Evolutionary conservation across 2,888 invertebrate genomes (phyloP).

Genomic region (Tipula helvola): DNA sequence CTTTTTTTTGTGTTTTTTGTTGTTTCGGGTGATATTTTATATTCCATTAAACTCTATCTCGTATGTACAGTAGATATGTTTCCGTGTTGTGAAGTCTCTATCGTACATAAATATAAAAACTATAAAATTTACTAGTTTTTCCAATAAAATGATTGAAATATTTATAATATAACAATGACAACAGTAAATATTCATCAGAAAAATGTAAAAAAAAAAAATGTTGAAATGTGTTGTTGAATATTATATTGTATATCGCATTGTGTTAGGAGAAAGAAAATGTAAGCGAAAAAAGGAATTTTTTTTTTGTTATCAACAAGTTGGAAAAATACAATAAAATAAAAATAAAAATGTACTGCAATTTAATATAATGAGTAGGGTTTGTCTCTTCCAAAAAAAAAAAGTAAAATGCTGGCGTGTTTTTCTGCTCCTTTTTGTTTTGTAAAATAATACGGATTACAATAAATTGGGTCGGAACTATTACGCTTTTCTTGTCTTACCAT

Average conservation of each 20-base stretch:
- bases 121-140: background rate
- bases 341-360: background rate
- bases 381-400: background rate
- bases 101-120: background rate
- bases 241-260: background rate
- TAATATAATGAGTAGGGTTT: background rate
- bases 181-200: background rate
- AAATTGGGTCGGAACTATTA: background rate
- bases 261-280: background rate
- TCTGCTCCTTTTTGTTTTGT: background rate
- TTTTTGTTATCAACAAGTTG: conserved; percentile 4
- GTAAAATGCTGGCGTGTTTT: background rate
- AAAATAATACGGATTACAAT: background rate
- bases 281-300: background rate
- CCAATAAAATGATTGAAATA: background rate
- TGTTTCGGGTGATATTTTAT: background rate
- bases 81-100: background rate
- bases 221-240: background rate
- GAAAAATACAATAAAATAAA: background rate
- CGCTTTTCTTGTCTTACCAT: background rate
- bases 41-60: background rate
- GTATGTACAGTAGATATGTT: background rate
- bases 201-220: background rate
- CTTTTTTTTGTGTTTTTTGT: background rate
- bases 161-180: background rate